Evolutionary conservation across 2,113 vertebrate genomes (phyloP).

Genomic region (Parus major): DNA sequence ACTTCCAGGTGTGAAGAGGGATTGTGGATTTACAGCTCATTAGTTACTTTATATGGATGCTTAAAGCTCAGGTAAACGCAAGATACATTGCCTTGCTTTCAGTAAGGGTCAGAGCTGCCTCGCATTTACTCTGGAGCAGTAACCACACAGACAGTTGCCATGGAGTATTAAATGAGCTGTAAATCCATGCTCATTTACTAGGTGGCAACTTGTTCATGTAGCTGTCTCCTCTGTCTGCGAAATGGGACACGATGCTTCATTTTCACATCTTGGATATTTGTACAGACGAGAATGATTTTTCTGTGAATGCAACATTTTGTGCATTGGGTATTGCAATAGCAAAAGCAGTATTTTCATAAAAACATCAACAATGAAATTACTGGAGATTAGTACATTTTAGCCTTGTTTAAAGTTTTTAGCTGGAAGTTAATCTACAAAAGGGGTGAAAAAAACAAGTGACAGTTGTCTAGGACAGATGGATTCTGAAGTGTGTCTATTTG

Average conservation of each 20-base stretch:
- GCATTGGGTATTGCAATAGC: not conserved
- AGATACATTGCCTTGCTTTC: not conserved
- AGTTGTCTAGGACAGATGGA: not conserved
- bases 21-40: constrained; percentile 30
- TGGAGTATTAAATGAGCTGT: constrained; percentile 60
- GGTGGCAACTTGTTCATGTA: constrained; percentile 16
- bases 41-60: constrained; percentile 12
- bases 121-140: not conserved
- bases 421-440: not conserved
- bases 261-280: not conserved
- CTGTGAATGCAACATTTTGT: not conserved
- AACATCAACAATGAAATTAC: not conserved
- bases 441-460: not conserved
- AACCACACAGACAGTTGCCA: constrained; percentile 34
- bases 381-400: not conserved
- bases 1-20: not conserved
- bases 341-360: not conserved
- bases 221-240: constrained; percentile 8
- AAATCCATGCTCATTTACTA: constrained; percentile 35
- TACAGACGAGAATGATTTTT: not conserved
- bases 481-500: not conserved
- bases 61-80: constrained; percentile 37
- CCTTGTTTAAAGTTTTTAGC: not conserved
- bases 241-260: not conserved
- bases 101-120: constrained; percentile 22